These are phyloP conservation scores for Elysia crispata DNA, from an alignment of 2,888 invertebrate genomes.

Conservation along the genomic window DNA sequence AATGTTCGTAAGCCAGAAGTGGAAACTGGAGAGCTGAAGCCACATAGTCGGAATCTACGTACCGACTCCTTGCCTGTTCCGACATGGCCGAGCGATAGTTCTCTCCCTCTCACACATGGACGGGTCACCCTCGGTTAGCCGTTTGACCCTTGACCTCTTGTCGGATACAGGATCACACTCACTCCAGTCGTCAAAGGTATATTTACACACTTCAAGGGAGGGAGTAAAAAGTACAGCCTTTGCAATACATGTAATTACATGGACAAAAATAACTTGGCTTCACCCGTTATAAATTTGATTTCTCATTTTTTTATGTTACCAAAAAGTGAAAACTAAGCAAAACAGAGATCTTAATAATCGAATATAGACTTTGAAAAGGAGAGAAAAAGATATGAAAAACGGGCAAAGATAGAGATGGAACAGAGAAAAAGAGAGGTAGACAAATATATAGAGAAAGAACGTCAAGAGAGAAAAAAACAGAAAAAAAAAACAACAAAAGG, in stretches of 20 bases:
- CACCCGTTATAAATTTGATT: too few species aligned
- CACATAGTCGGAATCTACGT: not conserved
- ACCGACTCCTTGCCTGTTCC: slow-evolving; percentile 65
- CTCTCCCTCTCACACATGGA: slow-evolving; percentile 60
- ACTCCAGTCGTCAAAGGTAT: slow-evolving; percentile 56
- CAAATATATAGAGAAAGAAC: too few species aligned
- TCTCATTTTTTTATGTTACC: not conserved
- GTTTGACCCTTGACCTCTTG: slow-evolving; percentile 57
- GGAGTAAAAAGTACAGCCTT: not conserved
- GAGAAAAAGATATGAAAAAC: too few species aligned
- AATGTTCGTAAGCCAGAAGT: too few species aligned
- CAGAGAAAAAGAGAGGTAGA: too few species aligned
- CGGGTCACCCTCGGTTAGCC: slow-evolving; percentile 56
- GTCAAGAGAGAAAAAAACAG: too few species aligned
- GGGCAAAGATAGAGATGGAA: too few species aligned
- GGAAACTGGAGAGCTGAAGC: too few species aligned
- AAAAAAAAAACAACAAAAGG: too few species aligned
- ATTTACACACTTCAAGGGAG: slow-evolving; percentile 55
- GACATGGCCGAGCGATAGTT: slow-evolving; percentile 59
- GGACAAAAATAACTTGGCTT: too few species aligned
- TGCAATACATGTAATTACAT: too few species aligned
- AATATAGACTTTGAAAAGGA: too few species aligned
- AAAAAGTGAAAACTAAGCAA: not conserved
- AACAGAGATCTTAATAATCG: not conserved
- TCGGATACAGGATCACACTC: slow-evolving; percentile 56